phyloP scores from a whole-genome alignment of 2,888 invertebrate genomes.

The Encarsia formosa region DNA sequence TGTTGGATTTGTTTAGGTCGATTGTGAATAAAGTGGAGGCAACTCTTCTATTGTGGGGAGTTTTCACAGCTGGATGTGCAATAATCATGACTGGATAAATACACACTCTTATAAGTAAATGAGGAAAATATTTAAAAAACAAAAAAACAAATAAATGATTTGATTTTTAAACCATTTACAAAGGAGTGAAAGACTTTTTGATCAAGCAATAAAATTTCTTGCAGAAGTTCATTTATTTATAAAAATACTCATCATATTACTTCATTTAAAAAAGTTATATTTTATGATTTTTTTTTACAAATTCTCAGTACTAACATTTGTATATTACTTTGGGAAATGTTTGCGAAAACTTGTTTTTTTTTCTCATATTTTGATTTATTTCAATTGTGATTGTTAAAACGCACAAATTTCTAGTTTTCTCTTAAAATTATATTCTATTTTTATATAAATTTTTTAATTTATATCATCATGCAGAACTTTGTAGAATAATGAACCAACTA shows the following conservation, averaged over 20 bases:
- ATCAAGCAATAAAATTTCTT: slow-evolving; percentile 1
- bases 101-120: too few relatives aligned
- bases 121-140: too few relatives aligned
- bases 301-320: slow-evolving; percentile 4
- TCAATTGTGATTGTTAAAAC: too few relatives aligned
- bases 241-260: too few relatives aligned
- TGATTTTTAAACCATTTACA: neutral
- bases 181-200: slow-evolving; percentile 8
- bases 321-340: neutral
- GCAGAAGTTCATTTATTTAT: slow-evolving; percentile 2
- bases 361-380: too few relatives aligned
- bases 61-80: slow-evolving; percentile 57
- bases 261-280: too few relatives aligned
- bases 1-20: slow-evolving; percentile 54
- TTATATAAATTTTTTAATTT: slow-evolving; percentile 18
- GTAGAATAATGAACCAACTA: too few relatives aligned
- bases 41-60: slow-evolving; percentile 56
- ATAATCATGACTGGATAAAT: slow-evolving; percentile 51
- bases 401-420: slow-evolving; percentile 12
- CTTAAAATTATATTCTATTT: slow-evolving; percentile 18
- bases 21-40: slow-evolving; percentile 53
- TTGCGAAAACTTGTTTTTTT: too few relatives aligned
- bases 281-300: slow-evolving; percentile 3
- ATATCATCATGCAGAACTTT: slow-evolving; percentile 3
- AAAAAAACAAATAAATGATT: too few relatives aligned